These are phyloP conservation scores for Mirza zaza DNA, from an alignment of 2,113 vertebrate species.

Conservation along the genomic window DNA sequence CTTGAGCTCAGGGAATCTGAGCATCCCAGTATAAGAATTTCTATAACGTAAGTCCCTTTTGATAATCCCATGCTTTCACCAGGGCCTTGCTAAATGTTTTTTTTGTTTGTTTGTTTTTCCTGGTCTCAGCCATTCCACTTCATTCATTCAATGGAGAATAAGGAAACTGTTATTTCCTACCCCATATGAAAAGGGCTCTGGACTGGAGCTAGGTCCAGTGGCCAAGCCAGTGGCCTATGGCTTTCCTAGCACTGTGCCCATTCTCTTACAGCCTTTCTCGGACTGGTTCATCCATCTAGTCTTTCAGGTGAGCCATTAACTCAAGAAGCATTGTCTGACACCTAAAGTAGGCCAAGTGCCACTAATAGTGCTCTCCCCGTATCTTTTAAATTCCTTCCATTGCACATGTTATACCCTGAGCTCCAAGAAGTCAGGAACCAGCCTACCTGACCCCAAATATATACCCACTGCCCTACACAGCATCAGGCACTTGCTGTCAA, in stretches of 20 bases:
- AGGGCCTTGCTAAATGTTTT: background rate
- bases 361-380: background rate
- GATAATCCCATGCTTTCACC: background rate
- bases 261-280: background rate
- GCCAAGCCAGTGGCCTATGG: background rate
- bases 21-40: background rate
- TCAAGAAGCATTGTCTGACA: background rate
- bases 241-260: background rate
- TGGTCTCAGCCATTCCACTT: background rate
- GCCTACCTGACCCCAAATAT: background rate
- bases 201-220: background rate
- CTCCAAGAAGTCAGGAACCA: background rate
- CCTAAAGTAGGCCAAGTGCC: background rate
- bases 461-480: background rate
- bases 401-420: background rate
- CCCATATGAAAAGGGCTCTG: background rate
- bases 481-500: background rate
- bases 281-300: background rate
- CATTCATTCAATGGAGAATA: background rate
- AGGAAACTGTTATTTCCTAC: background rate
- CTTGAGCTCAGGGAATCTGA: background rate
- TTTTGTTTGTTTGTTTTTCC: background rate
- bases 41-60: background rate
- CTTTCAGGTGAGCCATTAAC: background rate
- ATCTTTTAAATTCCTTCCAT: background rate